Base-by-base conservation (phyloP, 2,888 invertebrate species). In the Danaus chrysippus region DNA sequence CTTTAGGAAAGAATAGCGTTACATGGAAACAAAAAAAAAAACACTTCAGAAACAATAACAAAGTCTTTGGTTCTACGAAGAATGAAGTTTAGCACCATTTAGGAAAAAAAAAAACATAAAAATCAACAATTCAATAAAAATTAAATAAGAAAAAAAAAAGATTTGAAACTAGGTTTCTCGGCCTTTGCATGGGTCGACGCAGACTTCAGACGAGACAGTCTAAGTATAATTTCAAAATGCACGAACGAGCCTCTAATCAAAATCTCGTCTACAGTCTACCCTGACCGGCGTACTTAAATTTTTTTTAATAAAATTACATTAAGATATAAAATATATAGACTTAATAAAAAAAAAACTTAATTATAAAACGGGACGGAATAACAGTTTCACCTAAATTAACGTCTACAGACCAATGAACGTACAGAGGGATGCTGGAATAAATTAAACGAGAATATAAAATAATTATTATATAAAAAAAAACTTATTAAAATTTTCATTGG, bases 11-110 rank as follows among this genome's bases (percentile, higher is more conserved):
- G 70, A 74, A 72, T 74, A 73, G 73, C 66, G 74, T 70, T 76
- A 63, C 70, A 71, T 67, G 69, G 23, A 73, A 67, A 74, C 69
- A 69, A 56, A 68, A 58, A 68, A n/a, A 58, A 65, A 67, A 62
- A 63, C 60, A 64, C 58, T 61, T 64, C 67, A 68, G 66, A 70
- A 71, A 69, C 71, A 73, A 74, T 76, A 73, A 73, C 67, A 71
- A 79, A 82, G 82, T 89, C 89, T 90, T 90, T 90, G 89, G 90
- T 80, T 86, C 86, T 84, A 83, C 74, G 83, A 79, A 76, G 73
- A 79, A 73, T 75, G 79, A 81, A 82, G 78, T 81, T 83, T 88
- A 90, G 90, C 90, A 90, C 90, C 90, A 86, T 84, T 78, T 79
- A 81, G 82, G 83, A 75, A 76, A 82, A 76, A 72, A 72, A 71